Conservation (phyloP, 92 coral and sea anemone species). For the Siderastrea radians region DNA sequence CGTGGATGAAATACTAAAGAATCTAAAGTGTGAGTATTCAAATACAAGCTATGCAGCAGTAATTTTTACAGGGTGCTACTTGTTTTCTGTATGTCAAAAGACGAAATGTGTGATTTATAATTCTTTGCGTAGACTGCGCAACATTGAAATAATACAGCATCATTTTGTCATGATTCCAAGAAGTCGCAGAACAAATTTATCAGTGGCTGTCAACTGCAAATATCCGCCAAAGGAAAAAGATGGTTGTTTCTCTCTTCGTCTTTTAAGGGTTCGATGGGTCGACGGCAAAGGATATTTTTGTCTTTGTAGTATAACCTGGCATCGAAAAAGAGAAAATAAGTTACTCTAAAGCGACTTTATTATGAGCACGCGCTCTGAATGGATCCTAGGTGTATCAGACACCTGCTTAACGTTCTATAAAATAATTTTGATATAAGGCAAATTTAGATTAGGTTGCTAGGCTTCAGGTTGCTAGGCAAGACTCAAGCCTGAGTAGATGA, state of each 20-base stretch:
- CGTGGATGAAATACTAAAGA: too few relatives aligned
- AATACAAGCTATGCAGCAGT: neutral
- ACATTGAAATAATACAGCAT: neutral
- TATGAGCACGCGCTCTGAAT: neutral
- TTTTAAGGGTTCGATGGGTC: slow-evolving; percentile 84
- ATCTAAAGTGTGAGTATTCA: too few relatives aligned
- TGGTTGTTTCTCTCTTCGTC: slow-evolving; percentile 86
- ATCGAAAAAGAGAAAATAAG: slow-evolving; percentile 1
- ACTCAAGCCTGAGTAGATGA: too few relatives aligned
- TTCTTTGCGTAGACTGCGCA: too few relatives aligned
- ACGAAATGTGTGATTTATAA: too few relatives aligned
- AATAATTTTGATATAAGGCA: too few relatives aligned
- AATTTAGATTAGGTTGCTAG: too few relatives aligned
- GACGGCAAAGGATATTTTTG: slow-evolving; percentile 70
- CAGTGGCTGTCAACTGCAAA: slow-evolving; percentile 70
- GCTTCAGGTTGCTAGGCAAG: too few relatives aligned
- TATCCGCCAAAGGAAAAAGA: slow-evolving; percentile 82
- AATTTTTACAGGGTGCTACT: too few relatives aligned
- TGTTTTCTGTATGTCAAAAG: too few relatives aligned
- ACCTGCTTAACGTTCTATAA: too few relatives aligned
- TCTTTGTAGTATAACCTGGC: slow-evolving; percentile 85
- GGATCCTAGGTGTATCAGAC: neutral
- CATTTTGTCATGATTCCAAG: neutral
- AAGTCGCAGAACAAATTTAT: neutral
- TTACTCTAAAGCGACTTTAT: neutral